Percentiles rank a stretch among this genome's conserved stretches.
These are phyloP conservation scores for Triplophysa rosa DNA, from an alignment of 2,113 vertebrate genomes.

Conservation along the genomic window DNA sequence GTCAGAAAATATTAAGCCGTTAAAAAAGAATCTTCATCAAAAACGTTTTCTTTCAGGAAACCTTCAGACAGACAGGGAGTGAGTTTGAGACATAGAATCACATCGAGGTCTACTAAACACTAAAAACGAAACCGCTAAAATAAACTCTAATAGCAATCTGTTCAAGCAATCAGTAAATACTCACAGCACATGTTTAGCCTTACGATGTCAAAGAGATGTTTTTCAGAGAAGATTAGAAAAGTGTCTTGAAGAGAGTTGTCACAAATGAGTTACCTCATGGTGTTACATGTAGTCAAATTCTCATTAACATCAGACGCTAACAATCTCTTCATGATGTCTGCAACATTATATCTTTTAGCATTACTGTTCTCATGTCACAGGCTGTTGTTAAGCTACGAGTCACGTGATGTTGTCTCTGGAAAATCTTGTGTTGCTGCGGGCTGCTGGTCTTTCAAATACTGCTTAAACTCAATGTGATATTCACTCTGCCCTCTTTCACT, in stretches of 20 bases:
- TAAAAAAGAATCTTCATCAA: no score
- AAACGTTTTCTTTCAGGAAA: not conserved
- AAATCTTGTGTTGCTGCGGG: not conserved
- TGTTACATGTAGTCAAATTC: constrained; percentile 14
- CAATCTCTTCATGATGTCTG: not conserved
- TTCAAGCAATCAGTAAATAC: not conserved
- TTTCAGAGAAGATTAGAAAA: constrained; percentile 2
- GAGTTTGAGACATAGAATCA: not conserved
- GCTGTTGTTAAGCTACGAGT: not conserved
- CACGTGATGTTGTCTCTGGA: not conserved
- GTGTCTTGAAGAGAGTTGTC: not conserved
- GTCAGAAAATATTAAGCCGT: no score
- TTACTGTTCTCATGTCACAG: not conserved
- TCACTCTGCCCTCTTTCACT: not conserved
- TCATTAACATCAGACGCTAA: constrained; percentile 12
- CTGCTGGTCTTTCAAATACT: not conserved
- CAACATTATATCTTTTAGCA: not conserved
- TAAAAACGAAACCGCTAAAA: no score
- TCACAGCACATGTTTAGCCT: not conserved
- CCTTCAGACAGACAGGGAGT: not conserved
- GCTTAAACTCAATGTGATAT: not conserved
- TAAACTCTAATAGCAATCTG: no score
- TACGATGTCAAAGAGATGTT: not conserved
- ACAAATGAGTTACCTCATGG: constrained; percentile 22
- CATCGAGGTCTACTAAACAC: not conserved